These are phyloP conservation scores for Ursus arctos DNA, from an alignment of 2,113 vertebrate species.

Conservation along the genomic window DNA sequence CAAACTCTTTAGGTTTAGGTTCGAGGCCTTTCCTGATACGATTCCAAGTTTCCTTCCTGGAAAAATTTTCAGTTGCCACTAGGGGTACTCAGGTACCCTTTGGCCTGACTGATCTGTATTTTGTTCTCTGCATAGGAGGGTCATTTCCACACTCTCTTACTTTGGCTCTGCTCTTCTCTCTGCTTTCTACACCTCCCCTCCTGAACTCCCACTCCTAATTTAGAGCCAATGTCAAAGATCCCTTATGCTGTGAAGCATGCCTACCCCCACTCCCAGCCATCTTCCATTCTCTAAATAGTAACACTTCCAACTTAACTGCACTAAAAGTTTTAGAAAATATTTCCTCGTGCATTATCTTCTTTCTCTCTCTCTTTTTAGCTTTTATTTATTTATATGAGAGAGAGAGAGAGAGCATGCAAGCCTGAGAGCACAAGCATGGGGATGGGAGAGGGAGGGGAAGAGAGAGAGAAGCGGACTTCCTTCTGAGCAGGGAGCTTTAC, in stretches of 20 bases:
- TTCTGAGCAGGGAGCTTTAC: neutral
- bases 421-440: neutral
- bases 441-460: neutral
- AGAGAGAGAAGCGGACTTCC: neutral
- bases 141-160: neutral
- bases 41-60: neutral
- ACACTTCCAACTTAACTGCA: neutral
- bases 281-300: neutral
- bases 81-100: neutral
- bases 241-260: neutral
- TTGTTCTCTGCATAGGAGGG: neutral
- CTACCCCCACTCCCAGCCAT: neutral
- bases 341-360: neutral
- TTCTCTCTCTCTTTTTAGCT: neutral
- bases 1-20: neutral
- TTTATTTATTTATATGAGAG: neutral
- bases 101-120: neutral
- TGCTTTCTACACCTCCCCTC: neutral
- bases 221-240: neutral
- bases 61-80: neutral
- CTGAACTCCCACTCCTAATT: neutral
- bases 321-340: neutral
- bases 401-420: neutral
- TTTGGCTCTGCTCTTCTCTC: neutral
- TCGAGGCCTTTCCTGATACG: neutral